A percentile compares a stretch with the other conserved stretches of the same genome.
Conservation (phyloP, 30 jellyfish, hydroid and myxozoan genomes). For the Aurelia aurita region DNA sequence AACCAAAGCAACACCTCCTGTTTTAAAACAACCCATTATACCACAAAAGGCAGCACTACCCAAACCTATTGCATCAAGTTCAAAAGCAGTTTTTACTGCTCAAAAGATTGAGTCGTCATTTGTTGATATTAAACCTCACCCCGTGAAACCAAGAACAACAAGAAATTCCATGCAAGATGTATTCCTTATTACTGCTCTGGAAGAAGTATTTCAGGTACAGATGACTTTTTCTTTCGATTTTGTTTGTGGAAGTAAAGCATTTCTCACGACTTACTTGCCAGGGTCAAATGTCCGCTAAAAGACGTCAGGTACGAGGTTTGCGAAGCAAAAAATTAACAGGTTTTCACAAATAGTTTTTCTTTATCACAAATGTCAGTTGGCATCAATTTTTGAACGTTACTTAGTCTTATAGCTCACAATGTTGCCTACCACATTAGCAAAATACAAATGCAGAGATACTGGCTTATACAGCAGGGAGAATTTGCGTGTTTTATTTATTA, state of each 20-base stretch:
- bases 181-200: conserved; percentile 87
- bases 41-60: conserved; percentile 5
- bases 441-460: no score
- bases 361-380: no score
- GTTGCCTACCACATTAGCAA: no score
- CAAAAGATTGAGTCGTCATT: conserved; percentile 58
- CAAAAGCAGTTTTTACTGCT: conserved; percentile 46
- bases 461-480: no score
- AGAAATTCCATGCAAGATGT: conserved; percentile 99
- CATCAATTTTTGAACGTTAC: no score
- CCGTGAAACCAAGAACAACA: conserved; percentile 95
- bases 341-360: no score
- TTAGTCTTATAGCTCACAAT: no score
- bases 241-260: background rate
- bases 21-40: background rate
- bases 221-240: background rate
- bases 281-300: no score
- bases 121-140: conserved; percentile 90
- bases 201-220: conserved; percentile 91
- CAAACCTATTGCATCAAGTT: conserved; percentile 2
- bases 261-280: background rate
- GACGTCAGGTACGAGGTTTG: no score
- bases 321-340: no score
- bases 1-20: conserved; percentile 7
- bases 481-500: no score